These are phyloP conservation scores for Coenobita brevimanus DNA, from an alignment of 1,140 invertebrate species.

Conservation along the genomic window DNA sequence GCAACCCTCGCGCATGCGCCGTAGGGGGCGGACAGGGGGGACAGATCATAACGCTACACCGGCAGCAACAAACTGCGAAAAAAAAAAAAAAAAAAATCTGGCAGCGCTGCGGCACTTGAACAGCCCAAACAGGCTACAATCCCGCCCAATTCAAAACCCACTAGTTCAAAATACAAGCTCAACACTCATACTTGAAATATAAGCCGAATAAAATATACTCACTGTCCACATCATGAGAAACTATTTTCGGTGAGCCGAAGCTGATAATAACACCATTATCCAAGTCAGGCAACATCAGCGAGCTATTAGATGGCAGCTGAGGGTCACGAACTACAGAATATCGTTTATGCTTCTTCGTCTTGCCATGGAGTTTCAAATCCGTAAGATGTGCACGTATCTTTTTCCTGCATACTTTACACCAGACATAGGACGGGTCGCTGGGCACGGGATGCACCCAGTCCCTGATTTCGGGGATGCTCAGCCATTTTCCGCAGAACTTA, in stretches of 20 bases:
- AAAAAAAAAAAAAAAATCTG: no score
- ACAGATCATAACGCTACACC: no score
- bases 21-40: no score
- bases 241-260: neutral
- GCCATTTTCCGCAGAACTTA: slow-evolving; percentile 28
- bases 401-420: slow-evolving; percentile 36
- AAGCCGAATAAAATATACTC: no score
- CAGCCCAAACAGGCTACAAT: no score
- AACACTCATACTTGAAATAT: no score
- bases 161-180: no score
- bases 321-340: neutral
- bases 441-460: slow-evolving; percentile 22
- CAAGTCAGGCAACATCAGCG: neutral
- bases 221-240: no score
- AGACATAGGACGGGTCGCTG: neutral
- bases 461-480: neutral
- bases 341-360: slow-evolving; percentile 19
- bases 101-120: no score
- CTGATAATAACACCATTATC: neutral
- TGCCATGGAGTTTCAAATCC: slow-evolving; percentile 18
- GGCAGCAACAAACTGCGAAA: no score
- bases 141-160: no score
- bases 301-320: neutral
- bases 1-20: no score
- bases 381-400: slow-evolving; percentile 29